Conservation (phyloP, 1,140 invertebrate species). For the Thalassaphorura encarpata region DNA sequence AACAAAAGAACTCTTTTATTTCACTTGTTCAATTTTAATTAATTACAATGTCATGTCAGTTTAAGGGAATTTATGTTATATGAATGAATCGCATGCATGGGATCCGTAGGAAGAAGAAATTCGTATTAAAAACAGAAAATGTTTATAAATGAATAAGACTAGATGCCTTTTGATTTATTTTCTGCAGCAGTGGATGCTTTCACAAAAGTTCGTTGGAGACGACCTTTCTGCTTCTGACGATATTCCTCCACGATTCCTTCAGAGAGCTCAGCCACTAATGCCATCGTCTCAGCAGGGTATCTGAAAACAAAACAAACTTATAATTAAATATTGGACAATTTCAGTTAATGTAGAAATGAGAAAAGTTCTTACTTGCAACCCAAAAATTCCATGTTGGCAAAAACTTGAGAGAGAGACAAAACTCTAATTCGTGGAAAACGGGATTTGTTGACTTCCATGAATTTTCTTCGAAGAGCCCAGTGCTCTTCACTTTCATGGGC, state of each 20-base stretch:
- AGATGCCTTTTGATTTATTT: constrained; percentile 51
- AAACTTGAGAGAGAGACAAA: constrained; percentile 69
- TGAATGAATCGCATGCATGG: too few relatives aligned
- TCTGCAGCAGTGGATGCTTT: constrained; percentile 63
- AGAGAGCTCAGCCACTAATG: constrained; percentile 57
- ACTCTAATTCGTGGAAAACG: constrained; percentile 57
- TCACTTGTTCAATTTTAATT: too few relatives aligned
- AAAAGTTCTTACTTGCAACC: constrained; percentile 56
- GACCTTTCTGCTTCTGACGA: constrained; percentile 53
- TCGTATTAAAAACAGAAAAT: background rate
- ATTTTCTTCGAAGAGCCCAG: constrained; percentile 64
- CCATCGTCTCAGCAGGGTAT: constrained; percentile 70
- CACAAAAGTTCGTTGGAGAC: constrained; percentile 63
- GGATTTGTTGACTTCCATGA: constrained; percentile 59
- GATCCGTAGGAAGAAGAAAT: too few relatives aligned
- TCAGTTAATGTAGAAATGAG: background rate
- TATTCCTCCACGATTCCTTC: constrained; percentile 57
- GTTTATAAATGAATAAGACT: background rate
- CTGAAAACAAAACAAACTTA: constrained; percentile 38
- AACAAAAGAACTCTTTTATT: too few relatives aligned
- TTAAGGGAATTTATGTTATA: too few relatives aligned
- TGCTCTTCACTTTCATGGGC: constrained; percentile 66
- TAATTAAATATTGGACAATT: background rate
- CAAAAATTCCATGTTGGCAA: constrained; percentile 69
- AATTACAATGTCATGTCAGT: too few relatives aligned